Evolutionary conservation across 35 echinoderm and acorn worm species (phyloP).

Genomic region (Nesometra sesokonis): DNA sequence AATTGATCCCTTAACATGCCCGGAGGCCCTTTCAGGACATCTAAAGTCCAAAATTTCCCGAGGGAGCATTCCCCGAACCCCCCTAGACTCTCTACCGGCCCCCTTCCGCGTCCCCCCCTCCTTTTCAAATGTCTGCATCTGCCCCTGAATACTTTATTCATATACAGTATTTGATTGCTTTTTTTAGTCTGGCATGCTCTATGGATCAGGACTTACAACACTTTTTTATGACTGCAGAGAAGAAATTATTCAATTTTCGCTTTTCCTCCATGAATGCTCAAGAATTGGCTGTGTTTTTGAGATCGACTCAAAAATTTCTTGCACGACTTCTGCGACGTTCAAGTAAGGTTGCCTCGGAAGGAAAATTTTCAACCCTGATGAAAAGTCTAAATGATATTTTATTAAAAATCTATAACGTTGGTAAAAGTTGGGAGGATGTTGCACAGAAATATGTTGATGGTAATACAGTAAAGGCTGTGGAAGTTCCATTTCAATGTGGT

Average conservation of each 20-base stretch:
- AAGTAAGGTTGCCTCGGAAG: background rate
- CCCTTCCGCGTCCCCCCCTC: no score
- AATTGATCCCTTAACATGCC: no score
- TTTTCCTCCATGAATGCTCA: constrained; percentile 61
- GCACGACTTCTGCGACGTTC: constrained; percentile 4
- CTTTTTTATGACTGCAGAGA: constrained; percentile 42
- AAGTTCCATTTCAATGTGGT: constrained; percentile 73
- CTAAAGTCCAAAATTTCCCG: no score
- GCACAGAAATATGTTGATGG: constrained; percentile 59
- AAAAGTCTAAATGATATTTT: background rate
- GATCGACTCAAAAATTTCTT: constrained; percentile 59
- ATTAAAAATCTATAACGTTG: background rate
- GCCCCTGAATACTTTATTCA: background rate
- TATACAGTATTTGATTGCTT: background rate
- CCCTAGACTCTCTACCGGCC: no score
- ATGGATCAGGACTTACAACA: background rate
- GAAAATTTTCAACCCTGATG: background rate
- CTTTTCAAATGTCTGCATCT: no score
- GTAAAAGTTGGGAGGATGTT: constrained; percentile 35
- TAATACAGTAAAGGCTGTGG: constrained; percentile 21
- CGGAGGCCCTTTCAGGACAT: no score
- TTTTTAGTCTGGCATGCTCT: constrained; percentile 4
- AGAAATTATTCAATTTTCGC: constrained; percentile 62
- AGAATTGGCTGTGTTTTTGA: constrained; percentile 52
- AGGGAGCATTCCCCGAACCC: no score